These are phyloP conservation scores for Trichacis sp. DNA, from an alignment of 2,888 invertebrate genomes.

Conservation along the genomic window DNA sequence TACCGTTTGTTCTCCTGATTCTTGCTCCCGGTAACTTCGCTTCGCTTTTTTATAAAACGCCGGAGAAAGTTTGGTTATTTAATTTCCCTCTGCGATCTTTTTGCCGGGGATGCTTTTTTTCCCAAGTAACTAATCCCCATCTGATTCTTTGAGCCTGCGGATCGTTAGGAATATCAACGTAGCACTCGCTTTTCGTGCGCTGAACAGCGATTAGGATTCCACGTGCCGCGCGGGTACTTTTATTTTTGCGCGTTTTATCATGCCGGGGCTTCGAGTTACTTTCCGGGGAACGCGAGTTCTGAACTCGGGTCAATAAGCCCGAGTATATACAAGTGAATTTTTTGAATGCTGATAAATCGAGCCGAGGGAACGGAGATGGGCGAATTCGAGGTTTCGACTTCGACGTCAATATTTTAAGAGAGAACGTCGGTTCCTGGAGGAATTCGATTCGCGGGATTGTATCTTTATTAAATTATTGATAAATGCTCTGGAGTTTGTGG, in stretches of 20 bases:
- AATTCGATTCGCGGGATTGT: no score
- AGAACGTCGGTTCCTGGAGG: background rate
- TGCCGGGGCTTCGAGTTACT: constrained; percentile 25
- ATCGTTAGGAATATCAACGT: constrained; percentile 35
- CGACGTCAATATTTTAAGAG: background rate
- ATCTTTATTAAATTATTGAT: no score
- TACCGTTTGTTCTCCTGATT: constrained; percentile 64
- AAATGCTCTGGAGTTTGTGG: no score
- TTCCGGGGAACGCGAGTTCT: constrained; percentile 30
- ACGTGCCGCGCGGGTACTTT: constrained; percentile 21
- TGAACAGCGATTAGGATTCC: constrained; percentile 32
- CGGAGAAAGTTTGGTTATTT: constrained; percentile 63
- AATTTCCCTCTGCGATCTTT: constrained; percentile 52
- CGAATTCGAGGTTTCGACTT: background rate
- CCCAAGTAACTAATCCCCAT: constrained; percentile 11
- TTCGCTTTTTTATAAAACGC: constrained; percentile 39
- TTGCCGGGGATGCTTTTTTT: background rate
- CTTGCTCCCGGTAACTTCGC: constrained; percentile 45
- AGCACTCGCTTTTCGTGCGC: constrained; percentile 6
- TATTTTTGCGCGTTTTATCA: constrained; percentile 31
- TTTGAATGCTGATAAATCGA: constrained; percentile 1
- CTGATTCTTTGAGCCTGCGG: constrained; percentile 23
- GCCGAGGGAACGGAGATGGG: background rate
- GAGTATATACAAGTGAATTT: constrained; percentile 3
- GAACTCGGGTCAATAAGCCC: constrained; percentile 3